Conservation (phyloP, 2,113 vertebrate species). For the Panurus biarmicus region DNA sequence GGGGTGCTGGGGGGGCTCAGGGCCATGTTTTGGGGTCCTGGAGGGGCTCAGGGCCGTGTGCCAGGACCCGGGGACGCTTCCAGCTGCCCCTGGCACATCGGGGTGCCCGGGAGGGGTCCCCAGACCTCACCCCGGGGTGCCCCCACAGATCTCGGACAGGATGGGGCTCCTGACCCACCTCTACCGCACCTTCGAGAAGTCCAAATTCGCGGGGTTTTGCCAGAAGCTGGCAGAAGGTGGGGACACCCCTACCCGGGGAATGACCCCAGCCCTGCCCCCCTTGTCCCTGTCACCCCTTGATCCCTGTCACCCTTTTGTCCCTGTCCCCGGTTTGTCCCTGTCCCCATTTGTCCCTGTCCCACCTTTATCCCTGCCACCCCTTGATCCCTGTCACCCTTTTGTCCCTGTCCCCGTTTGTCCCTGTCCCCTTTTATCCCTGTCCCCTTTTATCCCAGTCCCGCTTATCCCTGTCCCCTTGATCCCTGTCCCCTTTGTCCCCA, state of each 20-base stretch:
- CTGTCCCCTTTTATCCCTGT: no score
- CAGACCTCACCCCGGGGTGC: not conserved
- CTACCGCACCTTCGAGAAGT: constrained; percentile 87
- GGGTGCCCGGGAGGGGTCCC: not conserved
- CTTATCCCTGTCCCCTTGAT: no score
- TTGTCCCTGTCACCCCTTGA: no score
- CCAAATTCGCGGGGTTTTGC: constrained; percentile 88
- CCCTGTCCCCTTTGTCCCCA: not conserved
- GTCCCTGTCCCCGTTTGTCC: no score
- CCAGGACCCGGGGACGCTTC: not conserved
- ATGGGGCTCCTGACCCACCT: constrained; percentile 86
- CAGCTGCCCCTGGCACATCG: not conserved
- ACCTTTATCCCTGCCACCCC: no score
- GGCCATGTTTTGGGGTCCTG: not conserved
- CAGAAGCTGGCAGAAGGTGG: constrained; percentile 83
- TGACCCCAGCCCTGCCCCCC: no score
- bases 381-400: no score
- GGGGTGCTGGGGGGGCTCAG: no score
- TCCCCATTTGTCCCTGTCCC: no score
- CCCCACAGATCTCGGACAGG: constrained; percentile 75
- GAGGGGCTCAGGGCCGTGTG: rapidly evolving
- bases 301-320: no score
- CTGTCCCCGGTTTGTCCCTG: no score
- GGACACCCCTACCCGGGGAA: not conserved
- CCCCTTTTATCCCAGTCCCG: no score